phyloP scores from a whole-genome alignment of 2,113 vertebrate species.

The Gorsachius goisagi region DNA sequence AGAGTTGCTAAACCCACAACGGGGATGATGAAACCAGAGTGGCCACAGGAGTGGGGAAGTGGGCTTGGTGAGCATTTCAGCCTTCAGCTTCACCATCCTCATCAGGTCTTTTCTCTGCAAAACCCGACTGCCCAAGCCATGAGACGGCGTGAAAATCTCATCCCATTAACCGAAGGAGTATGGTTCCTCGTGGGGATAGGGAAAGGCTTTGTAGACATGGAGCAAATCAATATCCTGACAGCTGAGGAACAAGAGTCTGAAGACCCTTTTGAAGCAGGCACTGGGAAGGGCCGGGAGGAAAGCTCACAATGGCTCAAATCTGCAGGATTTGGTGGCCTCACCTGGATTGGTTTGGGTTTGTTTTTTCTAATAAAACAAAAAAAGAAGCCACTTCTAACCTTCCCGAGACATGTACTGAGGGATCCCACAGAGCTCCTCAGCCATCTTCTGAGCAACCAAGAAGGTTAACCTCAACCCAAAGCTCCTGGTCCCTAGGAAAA shows the following conservation, averaged over 20 bases:
- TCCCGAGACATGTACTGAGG: background rate
- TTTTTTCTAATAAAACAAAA: background rate
- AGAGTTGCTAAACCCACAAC: background rate
- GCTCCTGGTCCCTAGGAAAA: background rate
- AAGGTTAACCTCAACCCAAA: background rate
- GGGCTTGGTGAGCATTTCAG: background rate
- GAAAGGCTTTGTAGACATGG: background rate
- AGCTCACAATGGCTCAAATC: background rate
- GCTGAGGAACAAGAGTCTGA: accelerated
- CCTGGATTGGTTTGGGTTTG: background rate
- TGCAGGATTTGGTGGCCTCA: background rate
- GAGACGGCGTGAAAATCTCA: accelerated
- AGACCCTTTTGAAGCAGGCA: background rate
- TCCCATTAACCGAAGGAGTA: background rate
- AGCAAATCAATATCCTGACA: too few species aligned
- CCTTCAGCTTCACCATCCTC: background rate
- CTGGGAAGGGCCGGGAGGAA: background rate
- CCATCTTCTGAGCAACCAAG: background rate
- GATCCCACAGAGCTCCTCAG: background rate
- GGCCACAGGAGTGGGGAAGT: background rate
- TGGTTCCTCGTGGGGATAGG: accelerated
- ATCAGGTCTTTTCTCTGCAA: background rate
- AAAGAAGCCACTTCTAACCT: background rate
- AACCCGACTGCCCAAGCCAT: background rate
- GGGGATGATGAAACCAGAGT: background rate